These are phyloP conservation scores for Amblyopsis rosae DNA, from an alignment of 2,113 vertebrate species.

Conservation along the genomic window DNA sequence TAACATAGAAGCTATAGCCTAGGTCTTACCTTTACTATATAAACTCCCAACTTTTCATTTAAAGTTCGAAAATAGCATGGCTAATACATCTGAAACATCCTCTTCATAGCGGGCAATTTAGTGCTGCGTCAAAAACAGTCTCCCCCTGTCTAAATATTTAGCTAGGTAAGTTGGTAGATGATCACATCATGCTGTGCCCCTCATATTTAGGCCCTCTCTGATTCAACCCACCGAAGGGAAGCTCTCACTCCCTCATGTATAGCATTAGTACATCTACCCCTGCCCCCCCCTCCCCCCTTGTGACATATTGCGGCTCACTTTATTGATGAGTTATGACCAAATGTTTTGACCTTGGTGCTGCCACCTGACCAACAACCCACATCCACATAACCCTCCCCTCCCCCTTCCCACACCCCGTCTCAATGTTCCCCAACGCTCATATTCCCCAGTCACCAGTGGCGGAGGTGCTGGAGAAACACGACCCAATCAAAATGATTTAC, in stretches of 20 bases:
- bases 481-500: conserved; percentile 67
- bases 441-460: conserved; percentile 37
- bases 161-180: too few relatives aligned
- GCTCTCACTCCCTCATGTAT: not conserved
- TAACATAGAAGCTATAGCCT: too few relatives aligned
- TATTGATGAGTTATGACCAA: conserved; percentile 58
- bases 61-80: too few relatives aligned
- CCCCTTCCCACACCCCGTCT: not conserved
- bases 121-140: too few relatives aligned
- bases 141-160: too few relatives aligned
- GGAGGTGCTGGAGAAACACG: conserved; percentile 38
- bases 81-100: too few relatives aligned
- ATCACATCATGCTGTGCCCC: too few relatives aligned
- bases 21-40: too few relatives aligned
- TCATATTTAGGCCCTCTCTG: too few relatives aligned
- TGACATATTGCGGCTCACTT: conserved; percentile 44
- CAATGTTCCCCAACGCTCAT: conserved; percentile 51
- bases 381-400: conserved; percentile 23
- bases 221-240: not conserved
- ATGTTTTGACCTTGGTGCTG: conserved; percentile 61
- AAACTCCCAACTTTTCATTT: too few relatives aligned
- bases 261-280: not conserved
- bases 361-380: conserved; percentile 35
- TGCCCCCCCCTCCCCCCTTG: conserved; percentile 1
- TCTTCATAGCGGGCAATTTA: too few relatives aligned